Evolutionary conservation across 53 echinoderm and acorn worm genomes (phyloP), one percentile per base, ranked within the genome.

Genomic region (Henricia sp.): DNA sequence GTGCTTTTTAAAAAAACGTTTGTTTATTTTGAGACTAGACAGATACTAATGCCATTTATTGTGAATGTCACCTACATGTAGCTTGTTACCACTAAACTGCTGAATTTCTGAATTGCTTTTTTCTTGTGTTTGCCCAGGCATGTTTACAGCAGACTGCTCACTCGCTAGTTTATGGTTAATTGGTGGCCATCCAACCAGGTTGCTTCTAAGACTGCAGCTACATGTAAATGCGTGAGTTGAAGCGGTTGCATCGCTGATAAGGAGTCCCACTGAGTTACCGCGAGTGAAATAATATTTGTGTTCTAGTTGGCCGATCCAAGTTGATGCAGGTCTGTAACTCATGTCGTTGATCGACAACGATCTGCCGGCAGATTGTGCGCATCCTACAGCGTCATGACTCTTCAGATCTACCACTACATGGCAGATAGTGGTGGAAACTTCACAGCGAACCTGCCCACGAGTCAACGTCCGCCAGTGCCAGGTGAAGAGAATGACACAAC

Each of bases 401-500:
- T 91, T 37, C 86, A 91, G 16, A 89, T 91, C 9, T 83, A 75
- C 51, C 75, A 76, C 39, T 91, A 87, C 88, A 70, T 91, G 63
- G 86, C 94, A 34, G 94, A 94, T 80, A 84, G 88, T 35, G 93
- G 90, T 27, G 90, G 90, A 68, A 91, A 87, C 68, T 87, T 94
- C 67, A 74, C 88, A 24, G 94, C 91, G 83, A 84, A 86, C 39
- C 44, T 86, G 23, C 90, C 90, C 2, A 90, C 90, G 1, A 77
- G 78, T 37, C 80, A 86, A 70, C 88, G 94, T 32, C 94, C 94
- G 36, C 94, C 94, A 5, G 94, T 94, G 53, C 94, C 91, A 0
- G 94, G 94, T 13, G 94, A 91, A 62, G 94, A 94, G 75, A 94
- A 91, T 51, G 91, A 91, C 20, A 89, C 86, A 29, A 66, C 84